phyloP scores from a whole-genome alignment of 2,113 vertebrate genomes.

The Carassius carassius region DNA sequence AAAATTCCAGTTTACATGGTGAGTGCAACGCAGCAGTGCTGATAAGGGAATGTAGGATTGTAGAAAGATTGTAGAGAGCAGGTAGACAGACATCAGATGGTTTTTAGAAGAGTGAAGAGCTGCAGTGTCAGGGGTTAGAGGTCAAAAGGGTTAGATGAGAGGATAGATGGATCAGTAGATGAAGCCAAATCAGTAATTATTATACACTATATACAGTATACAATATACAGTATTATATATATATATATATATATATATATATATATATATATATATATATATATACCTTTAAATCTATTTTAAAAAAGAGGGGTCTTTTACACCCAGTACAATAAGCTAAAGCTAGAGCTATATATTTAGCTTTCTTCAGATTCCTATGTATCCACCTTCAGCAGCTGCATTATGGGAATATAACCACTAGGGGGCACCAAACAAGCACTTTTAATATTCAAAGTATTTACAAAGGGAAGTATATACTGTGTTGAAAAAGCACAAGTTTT shows the following conservation, averaged over 20 bases:
- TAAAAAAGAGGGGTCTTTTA: not conserved
- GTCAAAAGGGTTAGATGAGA: not conserved
- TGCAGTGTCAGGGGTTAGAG: not conserved
- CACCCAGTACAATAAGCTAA: not conserved
- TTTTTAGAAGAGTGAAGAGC: not conserved
- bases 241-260: too few relatives aligned
- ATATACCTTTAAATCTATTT: not conserved
- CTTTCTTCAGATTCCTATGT: not conserved
- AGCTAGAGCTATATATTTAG: not conserved
- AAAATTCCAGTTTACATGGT: slow-evolving; percentile 74
- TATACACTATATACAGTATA: too few relatives aligned
- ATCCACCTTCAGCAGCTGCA: not conserved
- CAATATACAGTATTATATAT: too few relatives aligned
- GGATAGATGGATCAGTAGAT: not conserved
- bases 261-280: too few relatives aligned
- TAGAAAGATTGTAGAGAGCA: slow-evolving; percentile 39
- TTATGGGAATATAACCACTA: not conserved
- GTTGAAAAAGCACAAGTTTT: not conserved
- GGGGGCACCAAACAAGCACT: not conserved
- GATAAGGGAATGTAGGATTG: slow-evolving; percentile 47
- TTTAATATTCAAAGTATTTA: not conserved
- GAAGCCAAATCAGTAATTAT: not conserved
- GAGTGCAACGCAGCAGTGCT: slow-evolving; percentile 57
- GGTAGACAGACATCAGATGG: slow-evolving; percentile 18
- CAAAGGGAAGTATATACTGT: not conserved